A percentile compares a stretch with the other conserved stretches of the same genome.
phyloP scores from a whole-genome alignment of 2,797 vertebrate genomes.

The Acestrorhynchus altus region DNA sequence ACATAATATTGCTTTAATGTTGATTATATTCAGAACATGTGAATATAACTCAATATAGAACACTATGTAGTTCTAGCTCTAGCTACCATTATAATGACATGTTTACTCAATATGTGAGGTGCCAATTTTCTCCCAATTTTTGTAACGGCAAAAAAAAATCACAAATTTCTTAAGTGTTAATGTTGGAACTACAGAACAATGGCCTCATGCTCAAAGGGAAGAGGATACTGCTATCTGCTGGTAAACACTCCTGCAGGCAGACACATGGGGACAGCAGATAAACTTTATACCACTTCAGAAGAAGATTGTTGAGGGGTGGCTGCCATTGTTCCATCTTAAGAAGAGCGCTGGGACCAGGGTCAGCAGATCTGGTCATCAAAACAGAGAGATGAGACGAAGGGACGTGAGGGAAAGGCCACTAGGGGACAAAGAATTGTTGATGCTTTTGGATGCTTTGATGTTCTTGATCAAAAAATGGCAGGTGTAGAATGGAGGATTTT shows the following conservation, averaged over 20 bases:
- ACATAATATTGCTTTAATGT: no score
- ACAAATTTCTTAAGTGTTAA: no score
- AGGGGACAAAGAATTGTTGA: not conserved
- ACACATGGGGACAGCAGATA: constrained; percentile 48
- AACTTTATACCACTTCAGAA: constrained; percentile 49
- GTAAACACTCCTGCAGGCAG: constrained; percentile 52
- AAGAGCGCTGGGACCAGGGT: constrained; percentile 12
- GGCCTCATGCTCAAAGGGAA: no score
- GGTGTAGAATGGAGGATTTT: not conserved
- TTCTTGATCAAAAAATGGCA: constrained; percentile 12
- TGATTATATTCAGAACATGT: no score
- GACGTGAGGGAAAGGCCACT: not conserved
- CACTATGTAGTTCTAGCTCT: no score
- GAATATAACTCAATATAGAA: no score
- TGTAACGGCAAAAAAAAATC: no score
- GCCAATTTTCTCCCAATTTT: no score
- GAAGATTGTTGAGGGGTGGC: constrained; percentile 45
- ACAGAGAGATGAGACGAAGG: not conserved
- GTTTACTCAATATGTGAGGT: no score
- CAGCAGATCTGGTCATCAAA: constrained; percentile 38
- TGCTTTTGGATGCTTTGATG: not conserved
- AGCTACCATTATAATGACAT: no score
- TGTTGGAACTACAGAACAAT: no score
- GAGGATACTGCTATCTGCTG: constrained; percentile 45
- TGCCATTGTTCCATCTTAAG: constrained; percentile 9